A percentile compares a stretch with the other conserved stretches of the same genome.
These are phyloP conservation scores for Leucophenga montana DNA, from an alignment of 2,888 invertebrate genomes.

Conservation along the genomic window DNA sequence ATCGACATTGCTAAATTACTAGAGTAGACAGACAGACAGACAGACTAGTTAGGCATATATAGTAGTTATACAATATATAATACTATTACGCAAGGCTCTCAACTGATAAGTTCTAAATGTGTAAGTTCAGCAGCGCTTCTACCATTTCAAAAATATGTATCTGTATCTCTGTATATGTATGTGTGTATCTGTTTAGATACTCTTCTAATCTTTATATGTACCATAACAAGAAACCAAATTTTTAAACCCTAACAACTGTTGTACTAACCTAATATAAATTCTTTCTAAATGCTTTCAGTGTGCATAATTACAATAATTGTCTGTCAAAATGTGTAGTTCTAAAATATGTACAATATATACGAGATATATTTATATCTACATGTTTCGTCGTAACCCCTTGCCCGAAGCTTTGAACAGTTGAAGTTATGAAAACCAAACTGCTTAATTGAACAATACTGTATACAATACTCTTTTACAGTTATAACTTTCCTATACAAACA, in stretches of 20 bases:
- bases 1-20: constrained; percentile 44
- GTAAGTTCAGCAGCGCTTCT: constrained; percentile 8
- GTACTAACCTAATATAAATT: constrained; percentile 29
- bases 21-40: too few species aligned
- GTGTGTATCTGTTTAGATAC: constrained; percentile 17
- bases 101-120: constrained; percentile 39
- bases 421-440: neutral
- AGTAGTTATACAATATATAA: too few species aligned
- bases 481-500: too few species aligned
- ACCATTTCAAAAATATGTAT: neutral
- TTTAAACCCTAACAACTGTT: constrained; percentile 19
- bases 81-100: constrained; percentile 25
- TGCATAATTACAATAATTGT: neutral
- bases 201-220: constrained; percentile 51
- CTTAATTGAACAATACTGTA: too few species aligned
- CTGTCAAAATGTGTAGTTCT: neutral
- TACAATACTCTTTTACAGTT: too few species aligned
- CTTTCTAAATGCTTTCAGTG: constrained; percentile 34
- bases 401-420: too few species aligned
- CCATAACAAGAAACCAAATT: constrained; percentile 48
- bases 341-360: neutral
- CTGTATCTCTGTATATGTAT: constrained; percentile 18
- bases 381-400: too few species aligned
- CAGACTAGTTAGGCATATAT: constrained; percentile 41
- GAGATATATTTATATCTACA: too few species aligned